Evolutionary conservation across 2,888 invertebrate genomes (phyloP), one percentile per base, ranked within the genome.

Genomic region (Heliconius cydno): DNA sequence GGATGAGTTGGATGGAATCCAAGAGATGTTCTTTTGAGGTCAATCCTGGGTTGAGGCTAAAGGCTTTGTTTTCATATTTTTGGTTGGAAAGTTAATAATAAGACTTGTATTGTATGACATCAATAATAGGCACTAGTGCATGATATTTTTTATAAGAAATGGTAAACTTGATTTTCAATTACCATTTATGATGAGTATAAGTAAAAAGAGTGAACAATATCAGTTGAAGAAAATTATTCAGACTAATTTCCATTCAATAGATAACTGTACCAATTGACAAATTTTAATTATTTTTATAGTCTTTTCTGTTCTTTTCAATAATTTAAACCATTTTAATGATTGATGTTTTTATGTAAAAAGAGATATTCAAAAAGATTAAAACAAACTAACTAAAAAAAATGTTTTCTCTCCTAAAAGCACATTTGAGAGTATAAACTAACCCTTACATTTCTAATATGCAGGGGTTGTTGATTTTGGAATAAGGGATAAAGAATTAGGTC

Each of bases 401-500:
- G n/a, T 60, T 60, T n/a, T n/a, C 22, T n/a, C 60, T n/a, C 10
- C 19, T 60, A n/a, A n/a, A 60, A 60, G 3, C 60, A n/a, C 30
- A 72, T 72, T 72, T 72, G 6, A 13, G 2, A 4, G 57, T 60
- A n/a, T 15, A 73, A 34, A 73, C 22, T 52, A 46, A 30, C 52
- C 57, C 22, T 73, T 60, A 60, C 30, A 34, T 73, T 60, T 73
- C 34, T 73, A 73, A 73, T 73, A 34, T 30, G n/a, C 57, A 73
- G 13, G 57, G 57, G n/a, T 57, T 73, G 73, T 73, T 73, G 57
- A 73, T 73, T 73, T 73, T 73, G 73, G 57, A 73, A 73, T 73
- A 60, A 52, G 57, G 34, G 57, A 73, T 72, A 73, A 73, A 73
- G 73, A 73, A 73, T 73, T 38, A 34, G 73, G 73, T 60, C 73